Evolutionary conservation across 2,888 invertebrate genomes (phyloP).

Genomic region (Drosophila niveifrons): DNA sequence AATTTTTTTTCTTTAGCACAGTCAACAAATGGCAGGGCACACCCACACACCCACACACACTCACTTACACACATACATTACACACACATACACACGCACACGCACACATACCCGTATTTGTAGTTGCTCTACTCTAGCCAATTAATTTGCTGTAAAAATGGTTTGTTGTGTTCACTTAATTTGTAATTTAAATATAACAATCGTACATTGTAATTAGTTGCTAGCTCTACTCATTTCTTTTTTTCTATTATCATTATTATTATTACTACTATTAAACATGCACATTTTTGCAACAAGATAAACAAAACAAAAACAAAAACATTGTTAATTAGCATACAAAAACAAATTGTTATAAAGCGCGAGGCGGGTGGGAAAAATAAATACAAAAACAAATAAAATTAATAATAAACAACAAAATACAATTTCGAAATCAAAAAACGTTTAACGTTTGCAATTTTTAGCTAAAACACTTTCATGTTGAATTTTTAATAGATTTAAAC

Average conservation of each 20-base stretch:
- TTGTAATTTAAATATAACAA: slow-evolving; percentile 39
- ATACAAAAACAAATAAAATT: slow-evolving; percentile 27
- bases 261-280: slow-evolving; percentile 27
- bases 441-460: slow-evolving; percentile 74
- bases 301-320: slow-evolving; percentile 10
- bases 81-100: slow-evolving; percentile 25
- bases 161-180: slow-evolving; percentile 77
- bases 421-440: slow-evolving; percentile 40
- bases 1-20: slow-evolving; percentile 57
- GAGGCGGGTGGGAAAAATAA: slow-evolving; percentile 31
- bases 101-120: slow-evolving; percentile 18
- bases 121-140: slow-evolving; percentile 66
- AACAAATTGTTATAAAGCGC: slow-evolving; percentile 55
- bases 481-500: slow-evolving; percentile 69
- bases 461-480: slow-evolving; percentile 69
- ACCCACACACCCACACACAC: slow-evolving; percentile 35
- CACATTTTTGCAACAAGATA: slow-evolving; percentile 25
- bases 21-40: slow-evolving; percentile 58
- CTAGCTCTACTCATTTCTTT: slow-evolving; percentile 50
- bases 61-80: slow-evolving; percentile 13
- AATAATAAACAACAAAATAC: slow-evolving; percentile 13
- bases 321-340: slow-evolving; percentile 61
- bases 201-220: slow-evolving; percentile 31
- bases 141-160: slow-evolving; percentile 65
- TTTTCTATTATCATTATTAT: neutral